These are phyloP conservation scores for Aurelia sp. DNA, from an alignment of 30 jellyfish, hydroid and myxozoan species.

Conservation along the genomic window DNA sequence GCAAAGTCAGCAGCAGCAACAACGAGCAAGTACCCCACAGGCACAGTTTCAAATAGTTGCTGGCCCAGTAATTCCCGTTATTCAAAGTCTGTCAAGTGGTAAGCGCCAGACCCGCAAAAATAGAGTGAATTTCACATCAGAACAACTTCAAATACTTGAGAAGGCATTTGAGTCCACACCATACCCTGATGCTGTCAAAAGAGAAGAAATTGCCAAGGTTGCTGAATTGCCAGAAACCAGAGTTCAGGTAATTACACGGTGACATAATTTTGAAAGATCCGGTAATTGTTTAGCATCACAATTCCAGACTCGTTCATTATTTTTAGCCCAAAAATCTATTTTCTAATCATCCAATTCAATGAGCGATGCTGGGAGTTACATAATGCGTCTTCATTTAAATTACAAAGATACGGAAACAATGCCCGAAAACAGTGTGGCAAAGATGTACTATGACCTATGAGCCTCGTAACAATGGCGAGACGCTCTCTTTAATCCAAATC, in stretches of 20 bases:
- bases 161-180: slow-evolving; percentile 85
- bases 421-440: no score
- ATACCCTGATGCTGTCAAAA: slow-evolving; percentile 90
- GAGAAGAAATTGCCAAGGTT: slow-evolving; percentile 90
- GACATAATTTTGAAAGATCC: not conserved
- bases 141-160: slow-evolving; percentile 82
- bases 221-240: slow-evolving; percentile 94
- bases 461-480: no score
- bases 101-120: slow-evolving; percentile 85
- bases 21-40: slow-evolving; percentile 23
- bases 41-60: slow-evolving; percentile 25
- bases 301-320: no score
- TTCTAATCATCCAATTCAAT: no score
- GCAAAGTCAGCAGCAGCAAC: slow-evolving; percentile 43
- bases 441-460: no score
- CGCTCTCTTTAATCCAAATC: no score
- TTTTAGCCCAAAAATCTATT: no score
- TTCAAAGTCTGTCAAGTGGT: slow-evolving; percentile 23
- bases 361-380: no score
- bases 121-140: slow-evolving; percentile 87
- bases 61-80: not conserved
- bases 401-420: no score
- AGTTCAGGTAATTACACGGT: slow-evolving; percentile 81
- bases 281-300: no score
- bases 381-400: no score